Evolutionary conservation across 2,888 invertebrate genomes (phyloP).

Genomic region (Luffia ferchaultella): DNA sequence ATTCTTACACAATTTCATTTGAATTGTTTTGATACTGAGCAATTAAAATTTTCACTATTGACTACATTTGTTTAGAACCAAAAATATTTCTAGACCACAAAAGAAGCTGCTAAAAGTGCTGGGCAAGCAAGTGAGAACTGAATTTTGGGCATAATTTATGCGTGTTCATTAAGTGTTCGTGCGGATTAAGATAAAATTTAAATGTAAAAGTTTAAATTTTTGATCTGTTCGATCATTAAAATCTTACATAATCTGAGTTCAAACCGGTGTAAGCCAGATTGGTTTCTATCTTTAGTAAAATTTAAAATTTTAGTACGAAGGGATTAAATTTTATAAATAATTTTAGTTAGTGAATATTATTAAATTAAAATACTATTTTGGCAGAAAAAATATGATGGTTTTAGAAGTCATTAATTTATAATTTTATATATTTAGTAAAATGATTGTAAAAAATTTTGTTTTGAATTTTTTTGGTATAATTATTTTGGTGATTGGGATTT

Average conservation of each 20-base stretch:
- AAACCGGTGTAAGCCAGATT: neutral
- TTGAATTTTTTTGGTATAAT: slow-evolving; percentile 49
- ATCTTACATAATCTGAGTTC: neutral
- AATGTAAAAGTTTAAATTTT: neutral
- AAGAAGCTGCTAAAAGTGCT: no score
- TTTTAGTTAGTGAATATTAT: neutral
- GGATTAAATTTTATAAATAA: neutral
- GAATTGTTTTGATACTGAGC: no score
- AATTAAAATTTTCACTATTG: no score
- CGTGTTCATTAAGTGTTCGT: no score
- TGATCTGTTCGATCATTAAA: neutral
- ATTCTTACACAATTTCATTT: no score
- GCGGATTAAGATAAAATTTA: neutral
- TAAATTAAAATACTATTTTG: slow-evolving; percentile 34
- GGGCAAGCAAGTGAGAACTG: no score
- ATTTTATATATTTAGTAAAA: slow-evolving; percentile 59
- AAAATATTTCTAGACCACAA: no score
- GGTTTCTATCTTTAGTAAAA: neutral
- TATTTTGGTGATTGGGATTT: slow-evolving; percentile 67
- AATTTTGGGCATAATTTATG: no score
- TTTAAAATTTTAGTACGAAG: neutral
- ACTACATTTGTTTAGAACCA: no score
- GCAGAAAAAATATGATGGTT: slow-evolving; percentile 66
- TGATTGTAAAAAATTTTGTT: slow-evolving; percentile 46
- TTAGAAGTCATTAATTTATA: slow-evolving; percentile 62